Evolutionary conservation across 2,797 vertebrate genomes (phyloP).

Genomic region (Tenualosa ilisha): DNA sequence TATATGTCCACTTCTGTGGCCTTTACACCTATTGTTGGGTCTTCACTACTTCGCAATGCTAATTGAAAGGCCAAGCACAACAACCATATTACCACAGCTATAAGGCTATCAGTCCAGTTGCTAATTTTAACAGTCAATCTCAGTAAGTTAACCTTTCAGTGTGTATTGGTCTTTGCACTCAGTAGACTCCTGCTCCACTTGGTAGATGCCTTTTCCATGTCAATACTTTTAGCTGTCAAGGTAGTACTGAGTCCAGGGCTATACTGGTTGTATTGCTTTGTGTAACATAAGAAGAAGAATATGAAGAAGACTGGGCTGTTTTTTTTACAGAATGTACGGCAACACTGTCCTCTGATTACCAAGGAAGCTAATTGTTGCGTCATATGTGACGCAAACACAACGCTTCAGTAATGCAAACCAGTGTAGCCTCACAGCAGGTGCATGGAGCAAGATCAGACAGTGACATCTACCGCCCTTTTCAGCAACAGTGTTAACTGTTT

Average conservation of each 20-base stretch:
- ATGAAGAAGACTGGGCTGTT: too few relatives aligned
- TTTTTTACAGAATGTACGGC: too few relatives aligned
- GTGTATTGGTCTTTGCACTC: not conserved
- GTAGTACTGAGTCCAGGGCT: not conserved
- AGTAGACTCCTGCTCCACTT: not conserved
- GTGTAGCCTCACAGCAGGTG: not conserved
- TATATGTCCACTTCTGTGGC: not conserved
- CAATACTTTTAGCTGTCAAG: not conserved
- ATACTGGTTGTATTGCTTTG: too few relatives aligned
- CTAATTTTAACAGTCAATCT: not conserved
- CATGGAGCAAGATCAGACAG: not conserved
- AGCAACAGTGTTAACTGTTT: not conserved
- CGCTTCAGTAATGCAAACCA: too few relatives aligned
- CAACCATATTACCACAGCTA: not conserved
- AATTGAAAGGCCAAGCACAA: not conserved
- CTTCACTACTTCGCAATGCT: not conserved
- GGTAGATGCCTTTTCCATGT: not conserved
- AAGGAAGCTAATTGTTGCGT: too few relatives aligned
- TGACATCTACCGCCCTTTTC: not conserved
- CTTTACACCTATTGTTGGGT: not conserved
- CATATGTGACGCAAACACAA: too few relatives aligned
- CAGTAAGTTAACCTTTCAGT: not conserved
- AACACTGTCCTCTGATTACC: too few relatives aligned
- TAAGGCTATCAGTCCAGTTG: slow-evolving; percentile 12
- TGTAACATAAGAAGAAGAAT: too few relatives aligned